Base-by-base conservation (phyloP, 2,888 invertebrate species). In the Ferrisia virgata region DNA sequence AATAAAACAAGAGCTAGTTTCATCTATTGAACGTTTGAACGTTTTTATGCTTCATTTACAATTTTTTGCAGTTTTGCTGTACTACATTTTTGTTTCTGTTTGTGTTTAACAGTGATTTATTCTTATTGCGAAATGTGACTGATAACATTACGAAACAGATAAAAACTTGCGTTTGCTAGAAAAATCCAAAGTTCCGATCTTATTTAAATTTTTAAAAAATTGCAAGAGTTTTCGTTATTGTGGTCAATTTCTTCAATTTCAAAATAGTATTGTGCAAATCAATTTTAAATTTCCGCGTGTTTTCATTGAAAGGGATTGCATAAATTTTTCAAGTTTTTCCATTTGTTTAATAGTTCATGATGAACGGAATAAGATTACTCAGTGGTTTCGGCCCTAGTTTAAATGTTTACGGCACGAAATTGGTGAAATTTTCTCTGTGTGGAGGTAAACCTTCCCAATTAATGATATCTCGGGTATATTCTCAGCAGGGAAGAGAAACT, bases 401-500 rank as follows among this genome's bases (percentile, higher is more conserved):
- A 0, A 76, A 76, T n/a, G 36, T 36, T 36, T 76, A 76, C 9
- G 72, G 72, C 1, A 36, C 72, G 8, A 76, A 76, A 76, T 76
- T 76, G 36, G 36, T 76, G 72, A 76, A 76, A 76, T n/a, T 76
- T 76, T 36, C 72, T 8, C 72, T 13, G 8, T 58, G 33, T 31
- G 58, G 58, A 31, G 36, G 31, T 25, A 81, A 58, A 31, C 76
- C 83, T 22, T n/a, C 76, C 9, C 69, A 83, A 31, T 3, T 76
- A 2, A 43, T 76, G 25, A 39, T 83, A 28, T 40, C 83, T 9
- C 72, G 83, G 8, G 9, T 83, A 3, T 83, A 83, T 28, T 76
- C 83, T 4, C 83, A 83, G 76, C 8, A 33, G 28, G 72, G 31
- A 72, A 39, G 43, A 72, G 83, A 85, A 79, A 64, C 79, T 11